These are phyloP conservation scores for Bibio marci DNA, from an alignment of 2,888 invertebrate species.

Conservation along the genomic window DNA sequence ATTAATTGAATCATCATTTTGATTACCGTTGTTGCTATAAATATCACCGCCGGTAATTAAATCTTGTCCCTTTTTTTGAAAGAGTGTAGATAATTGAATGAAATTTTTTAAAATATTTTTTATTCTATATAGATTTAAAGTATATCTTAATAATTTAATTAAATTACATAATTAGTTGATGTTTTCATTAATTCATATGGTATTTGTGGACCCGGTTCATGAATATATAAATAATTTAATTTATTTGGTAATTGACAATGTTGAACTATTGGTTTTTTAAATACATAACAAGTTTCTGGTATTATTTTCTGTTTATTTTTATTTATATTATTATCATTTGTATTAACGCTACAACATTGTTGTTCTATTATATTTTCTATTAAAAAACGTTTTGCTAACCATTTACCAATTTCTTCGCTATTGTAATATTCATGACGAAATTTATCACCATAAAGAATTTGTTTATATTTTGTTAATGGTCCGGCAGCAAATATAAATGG, in stretches of 20 bases:
- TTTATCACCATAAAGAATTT: constrained; percentile 35
- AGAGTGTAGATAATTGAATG: constrained; percentile 5
- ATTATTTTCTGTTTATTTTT: background rate
- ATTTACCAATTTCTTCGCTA: constrained; percentile 43
- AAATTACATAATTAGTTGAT: constrained; percentile 21
- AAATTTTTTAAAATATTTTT: too few relatives aligned
- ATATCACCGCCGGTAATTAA: constrained; percentile 24
- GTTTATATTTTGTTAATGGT: constrained; percentile 42
- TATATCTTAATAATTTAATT: too few relatives aligned
- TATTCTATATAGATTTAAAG: too few relatives aligned
- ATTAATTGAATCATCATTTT: constrained; percentile 24
- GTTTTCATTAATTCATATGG: constrained; percentile 23
- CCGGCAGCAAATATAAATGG: constrained; percentile 47
- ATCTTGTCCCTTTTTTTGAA: constrained; percentile 2
- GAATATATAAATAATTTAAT: constrained; percentile 31
- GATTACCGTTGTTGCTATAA: constrained; percentile 36
- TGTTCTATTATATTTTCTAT: constrained; percentile 6
- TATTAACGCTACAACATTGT: background rate
- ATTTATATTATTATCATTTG: background rate
- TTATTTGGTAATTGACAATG: constrained; percentile 31
- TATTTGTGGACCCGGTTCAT: constrained; percentile 29
- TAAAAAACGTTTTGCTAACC: constrained; percentile 25
- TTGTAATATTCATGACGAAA: constrained; percentile 37
- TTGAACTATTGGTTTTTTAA: constrained; percentile 23
- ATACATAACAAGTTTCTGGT: constrained; percentile 9